Conservation (phyloP, 1,140 invertebrate species). For the Papilio xuthus region DNA sequence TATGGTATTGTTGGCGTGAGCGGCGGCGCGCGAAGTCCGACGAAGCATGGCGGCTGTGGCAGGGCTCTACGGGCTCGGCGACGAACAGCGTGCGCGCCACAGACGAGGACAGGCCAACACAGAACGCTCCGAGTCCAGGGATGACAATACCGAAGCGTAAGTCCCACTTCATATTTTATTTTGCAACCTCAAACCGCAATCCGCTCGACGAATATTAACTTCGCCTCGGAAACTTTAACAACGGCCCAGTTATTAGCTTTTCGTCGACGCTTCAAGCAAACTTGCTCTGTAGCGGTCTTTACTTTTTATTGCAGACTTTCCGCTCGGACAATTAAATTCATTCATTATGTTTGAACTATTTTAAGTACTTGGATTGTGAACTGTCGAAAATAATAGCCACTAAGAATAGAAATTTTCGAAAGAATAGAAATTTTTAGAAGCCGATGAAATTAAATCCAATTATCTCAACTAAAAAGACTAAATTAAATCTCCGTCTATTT, state of each 20-base stretch:
- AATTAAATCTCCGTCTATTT: too few species aligned
- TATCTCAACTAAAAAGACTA: too few species aligned
- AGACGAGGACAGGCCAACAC: conserved; percentile 72
- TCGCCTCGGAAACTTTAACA: conserved; percentile 12
- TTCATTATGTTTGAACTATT: conserved; percentile 11
- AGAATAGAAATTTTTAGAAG: too few species aligned
- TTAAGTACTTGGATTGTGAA: background rate
- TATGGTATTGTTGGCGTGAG: conserved; percentile 45
- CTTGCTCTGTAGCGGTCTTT: conserved; percentile 19
- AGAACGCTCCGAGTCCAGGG: conserved; percentile 75
- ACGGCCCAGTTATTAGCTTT: conserved; percentile 25
- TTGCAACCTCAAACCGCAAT: conserved; percentile 11
- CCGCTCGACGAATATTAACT: background rate
- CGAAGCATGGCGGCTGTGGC: conserved; percentile 72
- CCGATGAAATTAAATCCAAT: too few species aligned
- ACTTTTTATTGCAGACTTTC: conserved; percentile 12
- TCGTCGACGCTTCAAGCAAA: conserved; percentile 15
- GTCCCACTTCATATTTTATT: conserved; percentile 43
- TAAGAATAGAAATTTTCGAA: background rate
- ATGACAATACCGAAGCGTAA: conserved; percentile 78
- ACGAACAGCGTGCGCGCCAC: conserved; percentile 74
- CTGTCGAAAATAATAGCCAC: background rate
- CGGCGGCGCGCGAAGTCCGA: conserved; percentile 48
- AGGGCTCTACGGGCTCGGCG: conserved; percentile 73
- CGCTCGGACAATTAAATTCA: conserved; percentile 2